phyloP scores from a whole-genome alignment of 2,797 vertebrate genomes.

The Notoglanidium macrostoma region DNA sequence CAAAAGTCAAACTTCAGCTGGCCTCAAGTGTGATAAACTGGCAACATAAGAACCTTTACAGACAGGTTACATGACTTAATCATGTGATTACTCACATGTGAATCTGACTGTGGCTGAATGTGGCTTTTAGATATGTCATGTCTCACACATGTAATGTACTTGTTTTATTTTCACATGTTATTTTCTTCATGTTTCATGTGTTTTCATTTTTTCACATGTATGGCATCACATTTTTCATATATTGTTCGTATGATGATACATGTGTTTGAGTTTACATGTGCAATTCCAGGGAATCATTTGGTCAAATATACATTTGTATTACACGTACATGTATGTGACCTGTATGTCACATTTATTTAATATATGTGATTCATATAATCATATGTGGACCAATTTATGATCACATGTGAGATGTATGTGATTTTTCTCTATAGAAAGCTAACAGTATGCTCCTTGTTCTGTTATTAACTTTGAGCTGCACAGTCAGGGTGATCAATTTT shows the following conservation, averaged over 20 bases:
- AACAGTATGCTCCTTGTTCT: not conserved
- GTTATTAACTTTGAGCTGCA: not conserved
- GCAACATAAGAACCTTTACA: not conserved
- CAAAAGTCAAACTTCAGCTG: slow-evolving; percentile 15
- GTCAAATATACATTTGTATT: not conserved
- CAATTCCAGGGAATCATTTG: not conserved
- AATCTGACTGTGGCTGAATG: not conserved
- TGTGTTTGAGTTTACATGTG: no score
- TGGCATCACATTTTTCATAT: not conserved
- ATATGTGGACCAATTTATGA: not conserved
- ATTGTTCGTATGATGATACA: not conserved
- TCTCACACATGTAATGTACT: not conserved
- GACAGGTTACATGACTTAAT: not conserved
- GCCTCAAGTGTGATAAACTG: slow-evolving; percentile 22
- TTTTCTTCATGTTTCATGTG: not conserved
- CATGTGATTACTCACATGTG: not conserved
- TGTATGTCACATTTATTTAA: not conserved
- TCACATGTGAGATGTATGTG: no score
- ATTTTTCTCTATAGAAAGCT: not conserved
- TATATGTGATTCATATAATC: not conserved
- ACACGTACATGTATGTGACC: no score
- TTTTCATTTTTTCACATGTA: not conserved
- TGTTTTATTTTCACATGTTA: not conserved
- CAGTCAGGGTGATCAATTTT: not conserved
- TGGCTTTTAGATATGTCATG: not conserved